phyloP scores from a whole-genome alignment of 2,888 invertebrate species.

The Aleiodes alternator region DNA sequence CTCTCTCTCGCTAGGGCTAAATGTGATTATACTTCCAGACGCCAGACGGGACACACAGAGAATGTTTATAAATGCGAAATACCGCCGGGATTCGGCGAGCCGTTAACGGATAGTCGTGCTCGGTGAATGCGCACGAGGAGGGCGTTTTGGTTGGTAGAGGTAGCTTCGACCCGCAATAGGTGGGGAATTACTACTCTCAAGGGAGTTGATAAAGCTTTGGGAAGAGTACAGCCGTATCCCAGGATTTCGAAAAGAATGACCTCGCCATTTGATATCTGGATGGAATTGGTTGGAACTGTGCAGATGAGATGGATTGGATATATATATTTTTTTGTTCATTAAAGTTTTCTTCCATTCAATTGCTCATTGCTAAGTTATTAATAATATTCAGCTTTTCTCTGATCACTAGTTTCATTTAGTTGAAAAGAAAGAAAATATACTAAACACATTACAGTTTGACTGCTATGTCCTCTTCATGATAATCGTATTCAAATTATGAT shows the following conservation, averaged over 20 bases:
- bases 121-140: slow-evolving; percentile 24
- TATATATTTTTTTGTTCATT: not conserved
- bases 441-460: too few relatives aligned
- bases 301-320: not conserved
- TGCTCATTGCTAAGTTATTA: too few relatives aligned
- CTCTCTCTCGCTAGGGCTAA: not conserved
- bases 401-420: too few relatives aligned
- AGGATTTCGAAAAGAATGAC: slow-evolving; percentile 28
- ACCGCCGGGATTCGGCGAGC: slow-evolving; percentile 41
- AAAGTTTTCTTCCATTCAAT: too few relatives aligned
- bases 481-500: too few relatives aligned
- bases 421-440: too few relatives aligned
- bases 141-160: slow-evolving; percentile 6
- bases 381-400: too few relatives aligned
- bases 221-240: slow-evolving; percentile 19
- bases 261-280: slow-evolving; percentile 10
- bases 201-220: slow-evolving; percentile 39
- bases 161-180: not conserved
- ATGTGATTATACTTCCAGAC: slow-evolving; percentile 37
- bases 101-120: slow-evolving; percentile 39
- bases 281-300: not conserved
- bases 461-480: too few relatives aligned
- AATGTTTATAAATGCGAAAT: slow-evolving; percentile 45
- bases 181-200: slow-evolving; percentile 24
- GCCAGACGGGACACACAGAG: slow-evolving; percentile 27